A percentile compares a stretch with the other conserved stretches of the same genome.
Conservation (phyloP, 1,140 invertebrate species). For the Ylistrum balloti region DNA sequence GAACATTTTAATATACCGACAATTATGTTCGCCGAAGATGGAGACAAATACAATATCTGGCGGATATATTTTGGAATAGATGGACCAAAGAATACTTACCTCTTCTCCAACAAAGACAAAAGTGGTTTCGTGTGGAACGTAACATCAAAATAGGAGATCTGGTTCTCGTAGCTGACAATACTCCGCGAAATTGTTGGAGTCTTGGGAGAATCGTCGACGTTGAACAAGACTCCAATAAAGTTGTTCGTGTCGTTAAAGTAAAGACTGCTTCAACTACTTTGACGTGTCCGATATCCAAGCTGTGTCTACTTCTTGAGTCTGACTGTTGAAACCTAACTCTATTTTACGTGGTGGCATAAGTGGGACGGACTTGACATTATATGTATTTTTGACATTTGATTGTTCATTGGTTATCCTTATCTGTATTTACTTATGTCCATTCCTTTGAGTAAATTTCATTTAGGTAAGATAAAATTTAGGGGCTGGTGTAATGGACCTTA, state of each 20-base stretch:
- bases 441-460: too few relatives aligned
- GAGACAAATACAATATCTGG: slow-evolving; percentile 57
- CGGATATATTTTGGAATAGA: slow-evolving; percentile 58
- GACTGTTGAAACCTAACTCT: too few relatives aligned
- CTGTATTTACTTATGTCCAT: too few relatives aligned
- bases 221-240: slow-evolving; percentile 23
- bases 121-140: slow-evolving; percentile 44
- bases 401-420: too few relatives aligned
- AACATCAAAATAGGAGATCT: slow-evolving; percentile 42
- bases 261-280: slow-evolving; percentile 23
- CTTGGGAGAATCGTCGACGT: slow-evolving; percentile 36
- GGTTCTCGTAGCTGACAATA: slow-evolving; percentile 52
- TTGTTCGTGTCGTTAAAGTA: neutral
- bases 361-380: too few relatives aligned
- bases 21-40: neutral
- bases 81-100: slow-evolving; percentile 52
- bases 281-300: slow-evolving; percentile 58
- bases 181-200: slow-evolving; percentile 49
- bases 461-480: too few relatives aligned
- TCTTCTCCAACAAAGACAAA: slow-evolving; percentile 46
- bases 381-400: too few relatives aligned
- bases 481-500: too few relatives aligned
- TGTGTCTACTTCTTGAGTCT: slow-evolving; percentile 54
- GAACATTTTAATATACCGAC: too few relatives aligned
- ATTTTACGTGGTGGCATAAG: too few relatives aligned